Conservation (phyloP, 2,888 invertebrate genomes). For the Euplagia quadripunctaria region DNA sequence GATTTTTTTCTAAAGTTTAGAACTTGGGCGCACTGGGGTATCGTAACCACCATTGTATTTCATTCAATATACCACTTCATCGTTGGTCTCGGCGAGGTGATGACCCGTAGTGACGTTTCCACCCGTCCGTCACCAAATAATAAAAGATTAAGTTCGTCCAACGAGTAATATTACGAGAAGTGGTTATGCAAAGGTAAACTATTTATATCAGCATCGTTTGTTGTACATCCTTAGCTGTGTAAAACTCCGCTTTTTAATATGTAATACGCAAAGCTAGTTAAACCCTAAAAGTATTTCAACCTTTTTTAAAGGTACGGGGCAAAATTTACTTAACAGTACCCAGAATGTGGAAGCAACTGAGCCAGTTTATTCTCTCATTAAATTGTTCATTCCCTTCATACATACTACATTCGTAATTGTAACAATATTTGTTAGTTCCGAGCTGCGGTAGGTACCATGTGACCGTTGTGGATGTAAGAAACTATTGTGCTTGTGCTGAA, state of each 20-base stretch:
- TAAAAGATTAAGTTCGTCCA: background rate
- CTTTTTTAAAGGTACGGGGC: background rate
- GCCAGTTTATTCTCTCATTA: constrained; percentile 10
- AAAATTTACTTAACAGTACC: constrained; percentile 11
- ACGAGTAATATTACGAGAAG: background rate
- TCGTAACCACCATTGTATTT: background rate
- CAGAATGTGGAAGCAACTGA: constrained; percentile 12
- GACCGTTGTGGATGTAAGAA: constrained; percentile 9
- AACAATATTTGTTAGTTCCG: constrained; percentile 12
- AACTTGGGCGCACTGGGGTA: too few species aligned
- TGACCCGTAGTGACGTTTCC: background rate
- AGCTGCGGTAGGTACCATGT: background rate
- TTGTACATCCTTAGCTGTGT: background rate
- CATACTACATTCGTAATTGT: constrained; percentile 16
- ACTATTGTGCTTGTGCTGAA: constrained; percentile 22
- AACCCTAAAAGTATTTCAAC: constrained; percentile 10
- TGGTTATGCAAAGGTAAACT: background rate
- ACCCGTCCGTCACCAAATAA: background rate
- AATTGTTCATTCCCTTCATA: constrained; percentile 14
- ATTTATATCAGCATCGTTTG: too few species aligned
- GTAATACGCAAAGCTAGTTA: constrained; percentile 2
- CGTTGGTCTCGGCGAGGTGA: background rate
- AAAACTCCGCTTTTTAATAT: background rate
- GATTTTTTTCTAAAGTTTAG: too few species aligned
- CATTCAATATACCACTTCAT: background rate